Percentiles rank a stretch among this genome's conserved stretches.
These are phyloP conservation scores for Latrodectus hesperus DNA, from an alignment of 2,888 invertebrate genomes.

Conservation along the genomic window DNA sequence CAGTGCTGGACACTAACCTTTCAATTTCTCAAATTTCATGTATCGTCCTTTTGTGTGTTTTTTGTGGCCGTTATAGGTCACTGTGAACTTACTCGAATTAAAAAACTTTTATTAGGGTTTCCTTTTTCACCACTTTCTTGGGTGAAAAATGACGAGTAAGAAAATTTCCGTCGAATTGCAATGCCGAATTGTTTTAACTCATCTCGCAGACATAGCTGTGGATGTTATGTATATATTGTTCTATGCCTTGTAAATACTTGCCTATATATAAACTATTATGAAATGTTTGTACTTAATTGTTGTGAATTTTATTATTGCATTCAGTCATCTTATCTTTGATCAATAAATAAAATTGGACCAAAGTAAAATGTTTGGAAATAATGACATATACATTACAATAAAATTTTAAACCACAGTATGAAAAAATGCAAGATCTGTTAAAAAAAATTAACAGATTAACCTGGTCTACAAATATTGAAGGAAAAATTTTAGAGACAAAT, in stretches of 20 bases:
- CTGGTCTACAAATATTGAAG: too few relatives aligned
- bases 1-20: conserved; percentile 64
- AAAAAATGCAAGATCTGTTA: background rate
- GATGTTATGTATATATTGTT: conserved; percentile 64
- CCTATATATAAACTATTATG: conserved; percentile 68
- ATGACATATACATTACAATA: background rate
- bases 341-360: conserved; percentile 17
- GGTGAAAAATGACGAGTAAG: conserved; percentile 51
- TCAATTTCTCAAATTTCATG: conserved; percentile 56
- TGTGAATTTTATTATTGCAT: conserved; percentile 50
- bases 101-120: conserved; percentile 3
- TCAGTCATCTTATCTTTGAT: conserved; percentile 23
- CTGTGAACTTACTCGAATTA: conserved; percentile 60
- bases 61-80: conserved; percentile 66
- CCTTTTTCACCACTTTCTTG: background rate
- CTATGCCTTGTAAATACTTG: conserved; percentile 67
- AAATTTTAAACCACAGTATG: background rate
- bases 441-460: too few relatives aligned
- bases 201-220: conserved; percentile 64
- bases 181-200: conserved; percentile 69
- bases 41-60: conserved; percentile 59
- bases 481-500: too few relatives aligned
- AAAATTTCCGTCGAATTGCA: conserved; percentile 67
- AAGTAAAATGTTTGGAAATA: conserved; percentile 2
- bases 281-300: conserved; percentile 68